A percentile compares a stretch with the other conserved stretches of the same genome.
Evolutionary conservation across 2,113 vertebrate species (phyloP).

Genomic region (Halichoeres trimaculatus): DNA sequence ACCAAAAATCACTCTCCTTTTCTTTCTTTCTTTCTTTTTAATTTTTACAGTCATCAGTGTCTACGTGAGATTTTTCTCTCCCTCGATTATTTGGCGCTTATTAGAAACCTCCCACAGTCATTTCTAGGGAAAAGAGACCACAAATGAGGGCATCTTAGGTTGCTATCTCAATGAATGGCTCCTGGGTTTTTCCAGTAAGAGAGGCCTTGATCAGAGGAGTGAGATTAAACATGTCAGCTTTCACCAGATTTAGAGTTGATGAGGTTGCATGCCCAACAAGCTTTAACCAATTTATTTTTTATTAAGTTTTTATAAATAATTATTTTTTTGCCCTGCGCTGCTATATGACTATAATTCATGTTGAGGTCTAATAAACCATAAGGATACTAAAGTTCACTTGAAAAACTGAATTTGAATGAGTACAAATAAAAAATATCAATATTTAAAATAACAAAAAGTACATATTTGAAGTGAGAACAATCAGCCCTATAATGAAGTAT

Average conservation of each 20-base stretch:
- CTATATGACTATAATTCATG: neutral
- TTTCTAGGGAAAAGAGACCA: slow-evolving; percentile 47
- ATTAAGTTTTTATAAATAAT: too few relatives aligned
- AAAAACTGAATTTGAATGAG: neutral
- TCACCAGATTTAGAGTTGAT: neutral
- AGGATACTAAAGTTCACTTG: neutral
- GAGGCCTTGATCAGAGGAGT: slow-evolving; percentile 6
- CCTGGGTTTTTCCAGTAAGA: slow-evolving; percentile 43
- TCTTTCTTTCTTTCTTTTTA: neutral
- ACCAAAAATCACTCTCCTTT: too few relatives aligned
- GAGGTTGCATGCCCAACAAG: too few relatives aligned
- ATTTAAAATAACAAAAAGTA: too few relatives aligned
- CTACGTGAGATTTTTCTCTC: slow-evolving; percentile 1
- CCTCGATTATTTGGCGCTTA: slow-evolving; percentile 16
- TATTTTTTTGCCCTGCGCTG: too few relatives aligned
- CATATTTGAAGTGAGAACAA: neutral
- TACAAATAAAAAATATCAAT: too few relatives aligned
- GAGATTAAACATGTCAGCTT: neutral
- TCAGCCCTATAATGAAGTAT: neutral
- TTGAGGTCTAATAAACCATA: neutral
- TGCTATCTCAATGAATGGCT: slow-evolving; percentile 29
- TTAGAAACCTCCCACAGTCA: slow-evolving; percentile 62
- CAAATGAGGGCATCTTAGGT: slow-evolving; percentile 16
- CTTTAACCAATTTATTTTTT: too few relatives aligned
- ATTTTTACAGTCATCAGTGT: slow-evolving; percentile 9